These are phyloP conservation scores for Tortricodes alternella DNA, from an alignment of 2,888 invertebrate species.

Conservation along the genomic window DNA sequence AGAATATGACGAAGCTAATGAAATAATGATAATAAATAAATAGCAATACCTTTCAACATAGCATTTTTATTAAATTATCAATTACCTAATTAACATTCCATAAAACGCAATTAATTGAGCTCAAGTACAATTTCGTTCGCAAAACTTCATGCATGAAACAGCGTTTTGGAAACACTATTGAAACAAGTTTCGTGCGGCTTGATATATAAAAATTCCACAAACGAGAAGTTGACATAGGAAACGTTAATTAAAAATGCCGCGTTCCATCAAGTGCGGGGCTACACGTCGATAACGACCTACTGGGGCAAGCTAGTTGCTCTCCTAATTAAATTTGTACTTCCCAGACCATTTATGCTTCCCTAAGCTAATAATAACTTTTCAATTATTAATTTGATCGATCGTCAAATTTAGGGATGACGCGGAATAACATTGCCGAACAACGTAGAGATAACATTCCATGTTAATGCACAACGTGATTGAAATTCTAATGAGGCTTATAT, in stretches of 20 bases:
- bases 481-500: slow-evolving; percentile 11
- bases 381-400: slow-evolving; percentile 40
- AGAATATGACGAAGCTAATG: no score
- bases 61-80: no score
- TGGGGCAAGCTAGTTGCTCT: slow-evolving; percentile 17
- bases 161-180: slow-evolving; percentile 11
- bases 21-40: no score
- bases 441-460: slow-evolving; percentile 13
- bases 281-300: slow-evolving; percentile 13
- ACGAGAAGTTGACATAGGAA: slow-evolving; percentile 32
- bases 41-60: no score
- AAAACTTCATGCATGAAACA: no score
- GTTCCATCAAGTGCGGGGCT: slow-evolving; percentile 14
- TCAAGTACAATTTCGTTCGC: no score
- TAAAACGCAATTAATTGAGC: no score
- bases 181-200: slow-evolving; percentile 1
- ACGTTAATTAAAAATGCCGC: slow-evolving; percentile 34
- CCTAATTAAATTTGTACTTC: slow-evolving; percentile 38
- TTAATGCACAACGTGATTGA: slow-evolving; percentile 10
- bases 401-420: slow-evolving; percentile 3
- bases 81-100: no score
- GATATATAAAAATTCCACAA: slow-evolving; percentile 25
- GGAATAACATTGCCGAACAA: background rate
- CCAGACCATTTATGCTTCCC: slow-evolving; percentile 19
- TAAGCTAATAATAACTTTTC: slow-evolving; percentile 46